phyloP scores from a whole-genome alignment of 35 echinoderm and acorn worm genomes.

The Eucidaris tribuloides region DNA sequence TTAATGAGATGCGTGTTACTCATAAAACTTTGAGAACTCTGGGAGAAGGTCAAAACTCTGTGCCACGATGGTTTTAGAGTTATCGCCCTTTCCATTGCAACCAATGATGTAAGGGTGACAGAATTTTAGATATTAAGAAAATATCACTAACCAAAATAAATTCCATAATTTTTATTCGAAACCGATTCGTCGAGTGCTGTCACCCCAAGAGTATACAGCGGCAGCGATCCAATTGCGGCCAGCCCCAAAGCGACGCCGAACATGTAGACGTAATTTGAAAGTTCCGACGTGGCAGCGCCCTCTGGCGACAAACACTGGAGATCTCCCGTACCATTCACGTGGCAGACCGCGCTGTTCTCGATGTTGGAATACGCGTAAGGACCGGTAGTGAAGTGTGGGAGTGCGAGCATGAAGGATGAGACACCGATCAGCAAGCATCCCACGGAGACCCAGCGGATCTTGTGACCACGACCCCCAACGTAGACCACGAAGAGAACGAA shows the following conservation, averaged over 20 bases:
- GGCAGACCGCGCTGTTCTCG: background rate
- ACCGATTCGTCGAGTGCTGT: constrained; percentile 74
- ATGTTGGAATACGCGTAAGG: constrained; percentile 10
- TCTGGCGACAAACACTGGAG: background rate
- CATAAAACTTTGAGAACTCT: too few relatives aligned
- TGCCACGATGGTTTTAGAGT: too few relatives aligned
- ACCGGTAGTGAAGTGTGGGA: constrained; percentile 63
- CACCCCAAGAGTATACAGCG: constrained; percentile 65
- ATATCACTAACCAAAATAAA: constrained; percentile 64
- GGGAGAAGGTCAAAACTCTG: too few relatives aligned
- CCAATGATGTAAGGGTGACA: too few relatives aligned
- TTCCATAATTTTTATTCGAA: constrained; percentile 15
- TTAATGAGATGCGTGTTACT: too few relatives aligned
- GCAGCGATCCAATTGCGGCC: constrained; percentile 37
- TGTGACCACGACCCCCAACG: constrained; percentile 56
- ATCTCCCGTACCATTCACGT: background rate
- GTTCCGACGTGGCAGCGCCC: background rate
- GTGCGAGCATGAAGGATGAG: constrained; percentile 35
- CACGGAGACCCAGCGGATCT: constrained; percentile 58
- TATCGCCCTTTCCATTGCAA: too few relatives aligned
- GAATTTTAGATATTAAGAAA: too few relatives aligned
- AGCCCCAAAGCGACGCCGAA: constrained; percentile 59
- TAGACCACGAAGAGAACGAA: constrained; percentile 60
- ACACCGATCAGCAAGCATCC: constrained; percentile 32
- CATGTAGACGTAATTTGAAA: constrained; percentile 60